Evolutionary conservation across 1,140 invertebrate species (phyloP).

Genomic region (Lordiphosa mommai): DNA sequence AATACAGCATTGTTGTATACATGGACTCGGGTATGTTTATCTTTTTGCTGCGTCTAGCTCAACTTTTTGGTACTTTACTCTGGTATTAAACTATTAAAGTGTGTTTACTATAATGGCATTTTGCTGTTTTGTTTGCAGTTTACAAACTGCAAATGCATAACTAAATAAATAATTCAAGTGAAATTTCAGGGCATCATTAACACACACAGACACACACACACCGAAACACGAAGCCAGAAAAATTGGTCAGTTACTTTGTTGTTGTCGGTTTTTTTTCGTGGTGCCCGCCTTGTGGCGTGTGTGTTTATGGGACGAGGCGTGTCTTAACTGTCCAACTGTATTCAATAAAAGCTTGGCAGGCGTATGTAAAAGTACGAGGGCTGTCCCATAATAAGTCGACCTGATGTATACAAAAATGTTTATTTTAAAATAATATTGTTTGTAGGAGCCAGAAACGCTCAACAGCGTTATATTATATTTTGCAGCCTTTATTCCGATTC

Average conservation of each 20-base stretch:
- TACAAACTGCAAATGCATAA: conserved; percentile 33
- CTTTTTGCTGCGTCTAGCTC: conserved; percentile 4
- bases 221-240: neutral
- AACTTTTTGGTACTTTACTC: conserved; percentile 14
- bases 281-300: conserved; percentile 38
- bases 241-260: conserved; percentile 5
- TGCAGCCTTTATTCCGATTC: no score
- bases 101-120: conserved; percentile 38
- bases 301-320: conserved; percentile 31
- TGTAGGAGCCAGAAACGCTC: no score
- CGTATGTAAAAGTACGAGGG: conserved; percentile 8
- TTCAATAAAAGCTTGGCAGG: conserved; percentile 40
- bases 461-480: no score
- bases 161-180: conserved; percentile 41
- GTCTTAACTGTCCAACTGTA: conserved; percentile 30
- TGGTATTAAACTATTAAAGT: conserved; percentile 67
- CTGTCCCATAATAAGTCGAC: neutral
- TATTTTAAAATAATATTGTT: no score
- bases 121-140: conserved; percentile 24
- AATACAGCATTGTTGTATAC: conserved; percentile 44
- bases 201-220: conserved; percentile 15
- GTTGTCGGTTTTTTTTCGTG: neutral
- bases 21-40: neutral
- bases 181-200: conserved; percentile 49
- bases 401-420: no score